Base-by-base conservation (phyloP, 2,797 vertebrate genomes). In the Hoplostethus mediterraneus region DNA sequence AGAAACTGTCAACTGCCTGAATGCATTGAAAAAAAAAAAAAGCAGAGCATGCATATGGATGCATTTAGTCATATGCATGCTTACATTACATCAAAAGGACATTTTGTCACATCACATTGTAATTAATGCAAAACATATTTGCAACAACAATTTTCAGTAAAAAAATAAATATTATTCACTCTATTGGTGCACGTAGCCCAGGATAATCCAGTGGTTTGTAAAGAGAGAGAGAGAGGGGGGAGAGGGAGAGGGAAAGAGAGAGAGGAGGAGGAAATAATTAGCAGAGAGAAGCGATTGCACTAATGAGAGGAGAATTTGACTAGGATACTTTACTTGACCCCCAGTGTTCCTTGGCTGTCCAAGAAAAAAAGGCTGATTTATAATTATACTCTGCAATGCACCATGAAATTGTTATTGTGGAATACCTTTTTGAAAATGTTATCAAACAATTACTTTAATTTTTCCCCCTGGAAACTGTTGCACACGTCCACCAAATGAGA, bases 391-490 rank as follows among this genome's bases (percentile, higher is more conserved):
- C 91, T 86, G 94, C 91, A 95, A 95, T 95, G 92, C 93, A 92
- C 89, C 94, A 94, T 95, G 94, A 95, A 95, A 95, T 95, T 94
- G 93, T 94, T 95, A 95, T 95, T 94, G 94, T 95, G 90, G 90
- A 93, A 92, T 92, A 94, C 93, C 90, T 93, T 94, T 95, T 94
- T 94, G 90, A 94, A 94, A 94, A 91, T 90, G 92, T 93, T 95
- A 94, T 95, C 94, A 95, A 94, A 94, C 94, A 93, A 92, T 94
- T 91, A 93, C 93, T 94, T 95, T 90, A 90, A 94, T 93, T 94
- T 92, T 86, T 77, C 85, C 85, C 87, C 69, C 82, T 74, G 89
- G 90, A 93, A 91, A 93, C 90, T 93, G 92, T 94, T 93, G 93
- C 94, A 91, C 87, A 80, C 77, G 88, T 90, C 88, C 80, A 83